phyloP scores from a whole-genome alignment of 2,113 vertebrate species.

The Notothenia rossii region DNA sequence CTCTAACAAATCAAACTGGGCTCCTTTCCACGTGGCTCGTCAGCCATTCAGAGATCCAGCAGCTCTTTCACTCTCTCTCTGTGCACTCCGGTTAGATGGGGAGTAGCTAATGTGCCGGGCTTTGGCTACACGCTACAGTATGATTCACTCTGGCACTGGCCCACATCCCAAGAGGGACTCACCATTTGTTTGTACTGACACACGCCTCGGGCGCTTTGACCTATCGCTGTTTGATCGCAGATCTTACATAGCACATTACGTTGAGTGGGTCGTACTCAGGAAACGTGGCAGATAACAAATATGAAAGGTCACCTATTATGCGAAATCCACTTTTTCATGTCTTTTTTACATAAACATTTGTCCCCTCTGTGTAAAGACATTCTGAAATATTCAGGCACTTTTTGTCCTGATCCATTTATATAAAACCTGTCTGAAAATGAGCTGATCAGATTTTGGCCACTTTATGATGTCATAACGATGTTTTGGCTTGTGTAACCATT shows the following conservation, averaged over 20 bases:
- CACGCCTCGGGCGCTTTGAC: slow-evolving; percentile 44
- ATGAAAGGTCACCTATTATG: not conserved
- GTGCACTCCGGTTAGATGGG: slow-evolving; percentile 37
- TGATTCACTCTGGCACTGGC: slow-evolving; percentile 68
- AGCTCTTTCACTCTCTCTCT: slow-evolving; percentile 48
- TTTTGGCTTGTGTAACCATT: no score
- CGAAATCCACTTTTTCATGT: no score
- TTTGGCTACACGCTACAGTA: slow-evolving; percentile 20
- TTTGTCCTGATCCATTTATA: no score
- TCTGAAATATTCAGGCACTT: no score
- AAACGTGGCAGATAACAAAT: slow-evolving; percentile 23
- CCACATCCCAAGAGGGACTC: slow-evolving; percentile 52
- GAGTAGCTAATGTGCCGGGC: slow-evolving; percentile 47
- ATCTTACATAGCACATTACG: slow-evolving; percentile 50
- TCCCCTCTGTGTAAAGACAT: no score
- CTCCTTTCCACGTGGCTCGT: slow-evolving; percentile 33
- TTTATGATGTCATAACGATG: no score
- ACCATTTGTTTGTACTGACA: slow-evolving; percentile 60
- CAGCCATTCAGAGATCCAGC: slow-evolving; percentile 33
- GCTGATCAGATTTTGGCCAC: no score
- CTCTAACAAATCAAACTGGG: slow-evolving; percentile 29
- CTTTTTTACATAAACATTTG: no score
- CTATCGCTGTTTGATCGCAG: slow-evolving; percentile 59
- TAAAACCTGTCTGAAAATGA: no score
- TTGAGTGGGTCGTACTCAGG: slow-evolving; percentile 13